phyloP scores from a whole-genome alignment of 2,888 invertebrate genomes.

The Suillia variegata region DNA sequence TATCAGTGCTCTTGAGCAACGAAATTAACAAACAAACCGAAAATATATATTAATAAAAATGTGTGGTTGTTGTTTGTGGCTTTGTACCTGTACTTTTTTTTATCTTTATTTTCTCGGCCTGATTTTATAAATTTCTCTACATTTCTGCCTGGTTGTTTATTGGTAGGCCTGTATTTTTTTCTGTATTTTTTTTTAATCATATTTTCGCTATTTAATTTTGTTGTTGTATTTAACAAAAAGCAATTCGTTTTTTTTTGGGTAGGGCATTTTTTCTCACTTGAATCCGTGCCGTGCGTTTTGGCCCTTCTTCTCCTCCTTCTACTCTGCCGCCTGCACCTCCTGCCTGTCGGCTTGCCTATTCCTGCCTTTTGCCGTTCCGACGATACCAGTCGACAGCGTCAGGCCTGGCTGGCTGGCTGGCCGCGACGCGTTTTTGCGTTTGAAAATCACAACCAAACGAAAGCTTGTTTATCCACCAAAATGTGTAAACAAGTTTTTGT shows the following conservation, averaged over 20 bases:
- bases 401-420: background rate
- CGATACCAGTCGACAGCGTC: background rate
- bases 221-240: background rate
- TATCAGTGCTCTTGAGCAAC: too few species aligned
- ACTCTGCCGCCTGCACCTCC: background rate
- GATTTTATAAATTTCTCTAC: background rate
- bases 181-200: background rate
- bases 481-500: constrained; percentile 46
- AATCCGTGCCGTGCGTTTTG: background rate
- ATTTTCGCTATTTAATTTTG: background rate
- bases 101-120: background rate
- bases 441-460: constrained; percentile 50
- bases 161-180: background rate
- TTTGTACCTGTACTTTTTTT: background rate
- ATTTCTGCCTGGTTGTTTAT: background rate
- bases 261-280: background rate
- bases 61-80: too few species aligned
- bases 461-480: constrained; percentile 49
- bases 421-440: constrained; percentile 26
- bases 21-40: too few species aligned
- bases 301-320: background rate
- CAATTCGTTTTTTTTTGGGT: background rate
- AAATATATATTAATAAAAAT: too few species aligned
- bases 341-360: too few species aligned
- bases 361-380: background rate